Percentiles rank a stretch among this genome's conserved stretches.
Conservation (phyloP, 2,888 invertebrate species). For the Pseudoips prasinana region DNA sequence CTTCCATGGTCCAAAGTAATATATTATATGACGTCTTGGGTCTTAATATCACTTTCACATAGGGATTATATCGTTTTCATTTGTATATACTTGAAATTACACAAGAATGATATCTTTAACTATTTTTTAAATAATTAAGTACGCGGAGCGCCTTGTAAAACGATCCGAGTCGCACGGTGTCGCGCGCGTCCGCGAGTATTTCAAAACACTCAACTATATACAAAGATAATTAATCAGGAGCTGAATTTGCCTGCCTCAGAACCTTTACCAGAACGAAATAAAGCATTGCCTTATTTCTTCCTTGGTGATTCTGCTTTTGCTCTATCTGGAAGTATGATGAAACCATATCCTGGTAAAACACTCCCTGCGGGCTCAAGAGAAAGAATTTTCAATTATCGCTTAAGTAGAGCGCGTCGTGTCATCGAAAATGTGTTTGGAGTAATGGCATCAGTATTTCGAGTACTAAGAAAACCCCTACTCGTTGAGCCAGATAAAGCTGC, state of each 20-base stretch:
- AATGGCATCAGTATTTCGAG: constrained; percentile 2
- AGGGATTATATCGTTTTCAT: too few relatives aligned
- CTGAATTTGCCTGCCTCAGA: constrained; percentile 7
- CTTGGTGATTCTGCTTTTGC: constrained; percentile 9
- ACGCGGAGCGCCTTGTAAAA: too few relatives aligned
- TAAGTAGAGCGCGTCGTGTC: constrained; percentile 2
- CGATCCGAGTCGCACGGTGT: too few relatives aligned
- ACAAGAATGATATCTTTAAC: too few relatives aligned
- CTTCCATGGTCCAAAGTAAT: too few relatives aligned
- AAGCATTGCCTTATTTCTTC: constrained; percentile 7
- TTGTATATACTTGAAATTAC: too few relatives aligned
- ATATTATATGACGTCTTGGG: too few relatives aligned
- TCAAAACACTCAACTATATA: constrained; percentile 8
- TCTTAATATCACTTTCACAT: too few relatives aligned
- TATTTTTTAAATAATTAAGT: too few relatives aligned
- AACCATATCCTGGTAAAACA: constrained; percentile 1
- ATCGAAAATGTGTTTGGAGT: constrained; percentile 7
- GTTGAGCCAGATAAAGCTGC: constrained; percentile 6
- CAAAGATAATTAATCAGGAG: constrained; percentile 7
- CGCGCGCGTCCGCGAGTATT: too few relatives aligned
- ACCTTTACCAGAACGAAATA: constrained; percentile 8
- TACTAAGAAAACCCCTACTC: constrained; percentile 3
- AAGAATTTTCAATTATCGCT: constrained; percentile 3
- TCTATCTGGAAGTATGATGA: constrained; percentile 6
- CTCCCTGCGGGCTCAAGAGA: constrained; percentile 5